These are phyloP conservation scores for Phalacrocorax pelagicus DNA, from an alignment of 2,113 vertebrate species.

Conservation along the genomic window DNA sequence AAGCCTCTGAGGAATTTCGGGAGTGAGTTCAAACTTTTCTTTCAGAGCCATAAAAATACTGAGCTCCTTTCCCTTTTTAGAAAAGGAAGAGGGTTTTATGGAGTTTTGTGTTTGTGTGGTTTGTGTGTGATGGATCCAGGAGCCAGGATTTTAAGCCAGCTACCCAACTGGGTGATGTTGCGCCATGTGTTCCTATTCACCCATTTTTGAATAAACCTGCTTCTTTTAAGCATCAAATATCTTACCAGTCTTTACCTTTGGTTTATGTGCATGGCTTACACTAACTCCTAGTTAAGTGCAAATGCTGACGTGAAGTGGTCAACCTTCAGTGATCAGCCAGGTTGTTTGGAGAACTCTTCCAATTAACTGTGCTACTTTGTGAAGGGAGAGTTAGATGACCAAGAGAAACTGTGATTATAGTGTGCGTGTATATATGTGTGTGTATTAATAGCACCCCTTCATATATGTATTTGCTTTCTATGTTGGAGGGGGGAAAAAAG, in stretches of 20 bases:
- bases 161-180: background rate
- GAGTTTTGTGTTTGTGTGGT: background rate
- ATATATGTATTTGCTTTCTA: background rate
- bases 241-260: background rate
- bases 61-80: background rate
- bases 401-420: background rate
- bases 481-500: background rate
- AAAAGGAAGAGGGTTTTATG: constrained; percentile 17
- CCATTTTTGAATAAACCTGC: background rate
- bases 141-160: background rate
- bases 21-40: constrained; percentile 33
- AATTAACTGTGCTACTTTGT: constrained; percentile 1
- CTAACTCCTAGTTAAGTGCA: background rate
- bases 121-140: background rate
- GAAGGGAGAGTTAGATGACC: background rate
- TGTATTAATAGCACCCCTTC: constrained; percentile 9
- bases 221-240: background rate
- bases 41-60: constrained; percentile 21
- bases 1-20: constrained; percentile 47
- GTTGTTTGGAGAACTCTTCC: constrained; percentile 2
- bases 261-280: background rate
- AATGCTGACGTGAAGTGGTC: background rate
- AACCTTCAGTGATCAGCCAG: background rate
- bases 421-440: background rate
- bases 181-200: background rate